Base-by-base conservation (phyloP, 2,113 vertebrate genomes). In the Toxotes jaculatrix region DNA sequence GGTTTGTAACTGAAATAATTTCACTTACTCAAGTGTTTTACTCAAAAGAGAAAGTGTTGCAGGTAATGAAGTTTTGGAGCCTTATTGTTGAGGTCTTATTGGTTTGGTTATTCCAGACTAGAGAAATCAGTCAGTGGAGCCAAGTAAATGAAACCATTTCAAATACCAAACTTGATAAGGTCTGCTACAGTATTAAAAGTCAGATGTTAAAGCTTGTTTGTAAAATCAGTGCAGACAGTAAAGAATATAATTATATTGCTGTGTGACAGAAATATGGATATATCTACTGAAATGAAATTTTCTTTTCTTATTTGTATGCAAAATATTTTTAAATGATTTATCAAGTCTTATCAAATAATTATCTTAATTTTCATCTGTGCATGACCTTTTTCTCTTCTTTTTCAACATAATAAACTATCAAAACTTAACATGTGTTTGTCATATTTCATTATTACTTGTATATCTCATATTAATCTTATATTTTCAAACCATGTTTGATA, bases 101-200 rank as follows among this genome's bases (percentile, higher is more conserved):
- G n/a, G 53, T 82, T 77, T 66, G 6, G 40, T 77, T 80, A 36
- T 83, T 83, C 55, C 79, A 80, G 70, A 45, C 10, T 4, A 60
- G 64, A 76, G 3, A 60, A 66, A 71, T 74, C 13, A 67, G 66
- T 74, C 34, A 74, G 3, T 27, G 38, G 42, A 57, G 45, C 43
- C 51, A 49, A 76, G 17, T 61, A 47, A 74, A 74, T 76, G 70
- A 67, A 86, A 65, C 23, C 64, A 72, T 81, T 88, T 81, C 2
- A 6, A 75, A 71, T 40, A 73, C 34, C 51, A 59, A 85, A 81
- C 27, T 78, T 71, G 31, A 87, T 43, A 88, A 94, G 88, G 77
- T 95, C 94, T 96, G 93, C 91, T 93, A 89, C 93, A 95, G 95
- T 97, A 91, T 97, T 96, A 94, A 69, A 89, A 92, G 82, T 84